Conservation (phyloP, 2,888 invertebrate genomes). For the Parasteatoda lunata region DNA sequence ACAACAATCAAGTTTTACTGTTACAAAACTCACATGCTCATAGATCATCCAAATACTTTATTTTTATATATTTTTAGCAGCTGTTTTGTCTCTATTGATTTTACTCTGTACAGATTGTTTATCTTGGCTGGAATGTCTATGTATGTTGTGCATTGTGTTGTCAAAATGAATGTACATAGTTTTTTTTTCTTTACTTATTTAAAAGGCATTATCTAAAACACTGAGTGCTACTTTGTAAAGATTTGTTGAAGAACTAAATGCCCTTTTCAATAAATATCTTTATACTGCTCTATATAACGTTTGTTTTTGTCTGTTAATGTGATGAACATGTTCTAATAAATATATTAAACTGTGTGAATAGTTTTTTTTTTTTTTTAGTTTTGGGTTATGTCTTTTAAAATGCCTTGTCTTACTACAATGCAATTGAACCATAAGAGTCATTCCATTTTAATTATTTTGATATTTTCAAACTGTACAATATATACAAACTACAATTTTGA, state of each 20-base stretch:
- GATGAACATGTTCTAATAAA: too few relatives aligned
- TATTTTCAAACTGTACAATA: too few relatives aligned
- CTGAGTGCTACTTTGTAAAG: constrained; percentile 26
- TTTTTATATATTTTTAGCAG: constrained; percentile 65
- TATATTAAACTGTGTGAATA: too few relatives aligned
- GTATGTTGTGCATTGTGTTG: constrained; percentile 5
- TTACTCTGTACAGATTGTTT: constrained; percentile 58
- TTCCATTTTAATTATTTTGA: too few relatives aligned
- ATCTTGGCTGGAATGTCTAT: constrained; percentile 1
- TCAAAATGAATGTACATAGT: neutral
- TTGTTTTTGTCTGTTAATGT: constrained; percentile 4
- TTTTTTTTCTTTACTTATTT: constrained; percentile 19
- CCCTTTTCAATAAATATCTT: constrained; percentile 9
- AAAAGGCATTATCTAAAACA: neutral
- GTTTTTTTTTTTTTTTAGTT: too few relatives aligned
- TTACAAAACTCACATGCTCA: constrained; percentile 42
- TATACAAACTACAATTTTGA: too few relatives aligned
- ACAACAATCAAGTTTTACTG: constrained; percentile 39
- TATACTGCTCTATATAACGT: constrained; percentile 26
- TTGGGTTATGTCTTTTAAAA: too few relatives aligned
- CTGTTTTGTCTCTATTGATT: constrained; percentile 37
- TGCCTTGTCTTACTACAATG: too few relatives aligned
- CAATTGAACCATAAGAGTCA: too few relatives aligned
- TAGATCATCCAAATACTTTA: constrained; percentile 40
- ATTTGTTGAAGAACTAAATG: constrained; percentile 15